A percentile compares a stretch with the other conserved stretches of the same genome.
phyloP scores from a whole-genome alignment of 2,888 invertebrate genomes.

The Meganola albula region DNA sequence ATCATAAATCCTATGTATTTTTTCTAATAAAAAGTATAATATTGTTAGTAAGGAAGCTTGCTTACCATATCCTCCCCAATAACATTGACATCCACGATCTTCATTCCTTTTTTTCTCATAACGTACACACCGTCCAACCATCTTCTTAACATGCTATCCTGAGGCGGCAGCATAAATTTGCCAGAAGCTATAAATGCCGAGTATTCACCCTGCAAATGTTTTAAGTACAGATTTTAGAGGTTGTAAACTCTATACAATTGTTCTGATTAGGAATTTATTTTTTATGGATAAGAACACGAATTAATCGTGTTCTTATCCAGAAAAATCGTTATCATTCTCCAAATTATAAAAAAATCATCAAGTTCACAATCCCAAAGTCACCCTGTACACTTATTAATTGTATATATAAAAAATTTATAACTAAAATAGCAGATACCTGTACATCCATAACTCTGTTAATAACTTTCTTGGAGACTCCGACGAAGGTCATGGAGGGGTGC shows the following conservation, averaged over 20 bases:
- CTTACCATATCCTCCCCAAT: constrained; percentile 52
- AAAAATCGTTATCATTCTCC: too few relatives aligned
- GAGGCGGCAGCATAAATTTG: constrained; percentile 77
- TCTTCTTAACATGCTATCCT: constrained; percentile 80
- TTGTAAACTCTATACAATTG: too few relatives aligned
- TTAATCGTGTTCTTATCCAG: too few relatives aligned
- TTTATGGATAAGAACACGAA: too few relatives aligned
- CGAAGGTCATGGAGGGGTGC: constrained; percentile 85
- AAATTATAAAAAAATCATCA: too few relatives aligned
- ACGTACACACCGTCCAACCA: constrained; percentile 75
- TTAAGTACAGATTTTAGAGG: too few relatives aligned
- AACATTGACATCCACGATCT: constrained; percentile 55
- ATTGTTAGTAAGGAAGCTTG: neutral
- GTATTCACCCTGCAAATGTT: constrained; percentile 63
- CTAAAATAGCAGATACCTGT: constrained; percentile 80
- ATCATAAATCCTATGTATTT: too few relatives aligned
- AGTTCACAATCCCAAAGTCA: too few relatives aligned
- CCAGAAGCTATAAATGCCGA: constrained; percentile 79
- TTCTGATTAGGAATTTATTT: too few relatives aligned
- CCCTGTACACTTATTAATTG: too few relatives aligned
- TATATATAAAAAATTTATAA: too few relatives aligned
- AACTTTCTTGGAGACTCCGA: constrained; percentile 85
- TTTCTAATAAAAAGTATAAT: too few relatives aligned
- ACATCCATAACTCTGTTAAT: constrained; percentile 80
- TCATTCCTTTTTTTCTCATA: constrained; percentile 41